These are phyloP conservation scores for Cariama cristata DNA, from an alignment of 2,113 vertebrate species.

Conservation along the genomic window DNA sequence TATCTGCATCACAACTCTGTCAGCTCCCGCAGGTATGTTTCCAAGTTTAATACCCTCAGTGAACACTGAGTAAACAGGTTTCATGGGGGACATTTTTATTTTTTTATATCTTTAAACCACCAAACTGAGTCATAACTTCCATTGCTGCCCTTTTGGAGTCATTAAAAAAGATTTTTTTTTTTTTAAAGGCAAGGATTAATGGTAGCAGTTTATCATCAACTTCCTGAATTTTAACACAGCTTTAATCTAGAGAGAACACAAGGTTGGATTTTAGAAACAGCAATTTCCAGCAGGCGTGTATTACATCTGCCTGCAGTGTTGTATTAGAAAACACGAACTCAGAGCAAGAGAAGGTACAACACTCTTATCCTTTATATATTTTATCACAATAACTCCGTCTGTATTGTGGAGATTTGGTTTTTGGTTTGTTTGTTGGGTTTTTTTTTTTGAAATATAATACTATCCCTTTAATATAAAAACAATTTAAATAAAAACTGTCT, in stretches of 20 bases:
- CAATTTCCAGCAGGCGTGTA: neutral
- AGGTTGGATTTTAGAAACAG: neutral
- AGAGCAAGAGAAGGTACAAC: neutral
- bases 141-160: neutral
- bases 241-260: neutral
- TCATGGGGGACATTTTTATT: neutral
- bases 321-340: fast-evolving
- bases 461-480: neutral
- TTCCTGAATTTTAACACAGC: neutral
- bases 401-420: neutral
- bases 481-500: neutral
- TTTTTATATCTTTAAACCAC: neutral
- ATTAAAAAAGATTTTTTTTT: neutral
- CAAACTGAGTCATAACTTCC: neutral
- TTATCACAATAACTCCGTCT: neutral
- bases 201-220: neutral
- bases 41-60: fast-evolving
- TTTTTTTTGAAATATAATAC: too few relatives aligned
- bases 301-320: neutral
- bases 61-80: neutral
- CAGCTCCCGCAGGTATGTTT: neutral
- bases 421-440: neutral
- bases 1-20: neutral
- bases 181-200: neutral
- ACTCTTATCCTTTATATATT: neutral